Base-by-base conservation (phyloP, 2,888 invertebrate genomes). In the Microdon myrmicae region DNA sequence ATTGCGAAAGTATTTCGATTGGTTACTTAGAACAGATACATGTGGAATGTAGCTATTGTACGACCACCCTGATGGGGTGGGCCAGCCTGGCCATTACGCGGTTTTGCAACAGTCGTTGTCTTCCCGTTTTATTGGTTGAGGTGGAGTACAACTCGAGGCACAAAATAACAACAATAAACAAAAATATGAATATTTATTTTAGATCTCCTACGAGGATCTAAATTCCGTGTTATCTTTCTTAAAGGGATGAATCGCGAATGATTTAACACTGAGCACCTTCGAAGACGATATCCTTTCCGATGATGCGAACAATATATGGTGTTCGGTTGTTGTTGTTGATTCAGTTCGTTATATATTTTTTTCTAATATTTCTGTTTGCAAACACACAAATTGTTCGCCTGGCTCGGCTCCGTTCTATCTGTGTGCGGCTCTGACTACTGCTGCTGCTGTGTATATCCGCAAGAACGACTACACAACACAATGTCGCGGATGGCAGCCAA, bases 221-320 rank as follows among this genome's bases (percentile, higher is more conserved):
- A 54, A 48, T 47, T 23, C 19, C 37, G 37, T 23, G 44, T 67
- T 70, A 68, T 69, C 61, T 66, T 70, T 71, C 67, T 67, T 68
- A 70, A 71, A 70, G 70, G 69, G 70, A 70, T 69, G 69, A 71
- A 71, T 70, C 71, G 71, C 71, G 71, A 71, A 71, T 71, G 71
- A 71, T 68, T 68, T 68, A 68, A 66, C 66, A 41, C 55, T 53
- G 47, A 47, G 37, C 51, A 56, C 51, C 51, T 53, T 67, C 48
- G 44, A 39, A 34, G 61, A 37, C 51, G 67, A 61, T 61, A 67
- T 61, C 47, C 58, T 51, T 64, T 58, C 47, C 53, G 56, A 41
- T 51, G 43, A 43, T 58, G 56, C 22, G 41, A 43, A 43, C 20
- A 23, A 14, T 8, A 9, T 39, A 39, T 49, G n/a, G n/a, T n/a